Evolutionary conservation across 2,113 vertebrate species (phyloP).

Genomic region (Clarias magur): DNA sequence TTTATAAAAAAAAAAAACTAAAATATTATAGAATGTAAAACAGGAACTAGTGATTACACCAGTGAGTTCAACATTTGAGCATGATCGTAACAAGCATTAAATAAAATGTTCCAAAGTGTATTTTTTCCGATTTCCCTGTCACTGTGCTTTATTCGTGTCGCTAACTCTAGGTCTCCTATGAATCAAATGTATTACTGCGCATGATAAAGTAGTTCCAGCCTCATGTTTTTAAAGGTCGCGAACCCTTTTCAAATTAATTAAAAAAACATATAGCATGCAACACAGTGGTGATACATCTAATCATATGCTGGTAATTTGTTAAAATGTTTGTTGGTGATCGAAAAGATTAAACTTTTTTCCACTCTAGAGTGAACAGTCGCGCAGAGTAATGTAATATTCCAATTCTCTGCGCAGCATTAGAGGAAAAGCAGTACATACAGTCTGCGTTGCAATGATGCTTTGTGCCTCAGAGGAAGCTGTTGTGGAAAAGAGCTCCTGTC

Average conservation of each 20-base stretch:
- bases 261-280: background rate
- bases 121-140: background rate
- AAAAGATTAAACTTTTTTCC: background rate
- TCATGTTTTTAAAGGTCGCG: background rate
- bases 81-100: background rate
- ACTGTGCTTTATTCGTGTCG: background rate
- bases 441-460: background rate
- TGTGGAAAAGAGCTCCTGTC: conserved; percentile 48
- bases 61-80: background rate
- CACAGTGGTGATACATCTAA: background rate
- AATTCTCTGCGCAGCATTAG: conserved; percentile 1
- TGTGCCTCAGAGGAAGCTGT: background rate
- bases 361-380: background rate
- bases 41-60: background rate
- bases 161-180: background rate
- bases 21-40: background rate
- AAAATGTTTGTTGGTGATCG: background rate
- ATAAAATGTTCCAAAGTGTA: background rate
- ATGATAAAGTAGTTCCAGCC: conserved; percentile 39
- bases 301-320: background rate
- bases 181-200: conserved; percentile 38
- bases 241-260: background rate
- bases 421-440: background rate
- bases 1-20: background rate
- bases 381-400: background rate